Evolutionary conservation across 2,797 vertebrate genomes (phyloP).

Genomic region (Anolis apletophallus): DNA sequence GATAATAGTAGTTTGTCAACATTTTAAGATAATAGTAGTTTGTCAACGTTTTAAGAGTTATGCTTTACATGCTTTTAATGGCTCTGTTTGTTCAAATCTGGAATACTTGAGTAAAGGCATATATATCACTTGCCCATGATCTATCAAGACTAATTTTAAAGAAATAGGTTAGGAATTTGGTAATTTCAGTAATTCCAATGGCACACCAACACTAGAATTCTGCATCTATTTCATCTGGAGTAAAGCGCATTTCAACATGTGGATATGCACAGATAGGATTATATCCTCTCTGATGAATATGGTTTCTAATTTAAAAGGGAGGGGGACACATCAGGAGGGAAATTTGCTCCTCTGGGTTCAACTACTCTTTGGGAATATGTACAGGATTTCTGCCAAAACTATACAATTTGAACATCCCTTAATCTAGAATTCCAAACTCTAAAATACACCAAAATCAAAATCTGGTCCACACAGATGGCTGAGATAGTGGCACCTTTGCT

Average conservation of each 20-base stretch:
- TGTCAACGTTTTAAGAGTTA: neutral
- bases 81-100: neutral
- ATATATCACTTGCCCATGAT: too few relatives aligned
- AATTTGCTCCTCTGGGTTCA: neutral
- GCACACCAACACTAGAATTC: neutral
- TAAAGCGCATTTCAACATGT: too few relatives aligned
- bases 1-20: neutral
- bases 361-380: too few relatives aligned
- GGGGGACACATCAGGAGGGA: too few relatives aligned
- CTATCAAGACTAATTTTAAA: neutral
- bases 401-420: neutral
- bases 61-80: too few relatives aligned
- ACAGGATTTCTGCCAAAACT: neutral
- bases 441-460: too few relatives aligned
- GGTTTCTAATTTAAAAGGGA: neutral
- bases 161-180: too few relatives aligned
- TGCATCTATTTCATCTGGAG: neutral
- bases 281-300: neutral
- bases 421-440: too few relatives aligned
- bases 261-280: neutral
- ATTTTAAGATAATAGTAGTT: neutral
- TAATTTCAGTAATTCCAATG: neutral
- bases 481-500: too few relatives aligned
- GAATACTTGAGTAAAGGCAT: too few relatives aligned
- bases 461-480: too few relatives aligned